Conservation (phyloP, 1,140 invertebrate genomes). For the Metopolophium dirhodum region DNA sequence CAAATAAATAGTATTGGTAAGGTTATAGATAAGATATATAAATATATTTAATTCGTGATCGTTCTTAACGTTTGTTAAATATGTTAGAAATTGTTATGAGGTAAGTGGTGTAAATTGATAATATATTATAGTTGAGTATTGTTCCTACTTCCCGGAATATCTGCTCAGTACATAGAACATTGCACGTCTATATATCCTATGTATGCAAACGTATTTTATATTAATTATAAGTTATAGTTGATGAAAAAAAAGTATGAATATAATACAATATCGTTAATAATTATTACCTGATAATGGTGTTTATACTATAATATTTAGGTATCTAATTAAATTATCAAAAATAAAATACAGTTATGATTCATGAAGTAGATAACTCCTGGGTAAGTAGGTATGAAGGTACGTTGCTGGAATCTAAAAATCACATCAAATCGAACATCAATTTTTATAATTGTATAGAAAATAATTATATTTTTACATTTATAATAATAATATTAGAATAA, state of each 20-base stretch:
- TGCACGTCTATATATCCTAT: too few relatives aligned
- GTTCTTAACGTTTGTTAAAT: background rate
- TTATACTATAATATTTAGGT: background rate
- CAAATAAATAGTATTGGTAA: background rate
- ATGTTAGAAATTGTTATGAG: background rate
- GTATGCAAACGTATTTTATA: too few relatives aligned
- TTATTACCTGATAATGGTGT: background rate
- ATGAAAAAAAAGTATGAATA: background rate
- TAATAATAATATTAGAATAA: background rate
- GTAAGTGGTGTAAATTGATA: background rate
- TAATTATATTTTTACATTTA: background rate
- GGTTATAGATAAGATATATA: background rate
- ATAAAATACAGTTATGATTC: background rate
- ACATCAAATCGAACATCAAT: background rate
- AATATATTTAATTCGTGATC: background rate
- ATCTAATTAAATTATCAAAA: background rate
- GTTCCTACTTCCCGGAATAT: background rate
- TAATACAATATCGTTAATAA: background rate
- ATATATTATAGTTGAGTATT: background rate
- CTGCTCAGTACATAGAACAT: background rate
- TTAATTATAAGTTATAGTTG: background rate
- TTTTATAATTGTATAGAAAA: background rate
- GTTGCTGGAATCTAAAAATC: constrained; percentile 5
- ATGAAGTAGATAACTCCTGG: background rate
- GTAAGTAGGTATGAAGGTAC: background rate